Base-by-base conservation (phyloP, 2,797 vertebrate genomes). In the Parotocinclus haroldoi region DNA sequence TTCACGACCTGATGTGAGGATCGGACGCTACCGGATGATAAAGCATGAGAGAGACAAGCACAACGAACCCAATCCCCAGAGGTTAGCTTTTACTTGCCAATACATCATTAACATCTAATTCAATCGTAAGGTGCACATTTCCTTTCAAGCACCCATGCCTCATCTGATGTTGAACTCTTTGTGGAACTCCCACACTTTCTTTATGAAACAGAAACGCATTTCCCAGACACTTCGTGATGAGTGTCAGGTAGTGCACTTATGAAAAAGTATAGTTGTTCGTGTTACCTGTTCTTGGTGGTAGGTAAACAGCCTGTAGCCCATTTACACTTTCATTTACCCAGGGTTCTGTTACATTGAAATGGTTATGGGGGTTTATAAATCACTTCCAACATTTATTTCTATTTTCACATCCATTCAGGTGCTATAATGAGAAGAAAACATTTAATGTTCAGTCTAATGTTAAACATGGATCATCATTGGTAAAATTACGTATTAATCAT, bases 11-110 rank as follows among this genome's bases (percentile, higher is more conserved):
- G 96, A 98, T 79, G 92, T 94, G 79, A 93, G 94, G 80, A 96
- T 99, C 39, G 96, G 96, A 71, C 93, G 96, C 82, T 98, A 98
- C 87, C 93, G 96, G 86, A 99, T 99, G 96, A 98, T 99, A 89
- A 99, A 98, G 88, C 96, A 98, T 12, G 96, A 98, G 81, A 90
- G 96, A 17, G 96, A 99, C 92, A 96, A 95, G 90, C 95, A 99
- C 93, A 99, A 99, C 9, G 96, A 99, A 82, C 95, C 96, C 84
- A 99, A 99, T 89, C 96, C 96, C 14, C 96, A 98, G 87, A 96
- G 96, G 96, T 99, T 89, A 91, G 85, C 75, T 76, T 77, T 42
- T 14, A 12, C 63, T 42, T 52, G 36, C 19, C 19, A 10, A 45
- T 50, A 53, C 60, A 49, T 53, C 14, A 59, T 64, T 16, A 19